Base-by-base conservation (phyloP, 1,140 invertebrate genomes). In the Drosophila sechellia region DNA sequence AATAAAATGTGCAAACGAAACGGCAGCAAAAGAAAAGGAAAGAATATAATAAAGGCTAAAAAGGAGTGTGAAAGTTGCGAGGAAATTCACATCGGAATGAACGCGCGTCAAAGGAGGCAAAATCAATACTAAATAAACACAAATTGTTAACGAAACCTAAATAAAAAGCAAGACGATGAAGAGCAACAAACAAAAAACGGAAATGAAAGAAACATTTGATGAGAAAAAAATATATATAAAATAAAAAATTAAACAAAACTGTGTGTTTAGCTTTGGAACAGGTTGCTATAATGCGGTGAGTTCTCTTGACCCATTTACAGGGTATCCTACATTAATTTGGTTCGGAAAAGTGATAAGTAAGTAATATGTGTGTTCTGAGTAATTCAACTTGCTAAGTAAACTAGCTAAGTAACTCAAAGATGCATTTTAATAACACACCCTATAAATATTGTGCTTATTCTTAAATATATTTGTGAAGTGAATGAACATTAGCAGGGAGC, bases 61-160 rank as follows among this genome's bases (percentile, higher is more conserved):
- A 15, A 13, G 46, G 11, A 25, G 17, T 39, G 57, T 42, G 37
- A 25, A 8, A 31, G 12, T 4, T 4, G 31, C 1, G 12, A 27
- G 25, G 4, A 39, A 54, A 55, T 55, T 60, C 27, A 42, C 54
- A 20, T 12, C 31, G 40, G 22, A 22, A 52, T 11, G 27, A 17
- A 39, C 6, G n/a, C 20, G 40, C 40, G 1, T 0, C 15, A 31
- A 59, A 45, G 52, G 63, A 66, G 78, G 55, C 43, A 64, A 79
- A 85, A 86, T 77, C 73, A 77, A 80, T 80, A 85, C 70, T 66
- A 70, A 77, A 68, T 57, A 76, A 80, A 77, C 45, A 85, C 65
- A 81, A 86, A 86, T 87, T 86, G 81, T 86, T 86, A 87, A 86
- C 81, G 80, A 86, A 86, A 56, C 57, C 61, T 40, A 63, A 52